Conservation (phyloP, 2,888 invertebrate species). For the Metacarcinus magister region DNA sequence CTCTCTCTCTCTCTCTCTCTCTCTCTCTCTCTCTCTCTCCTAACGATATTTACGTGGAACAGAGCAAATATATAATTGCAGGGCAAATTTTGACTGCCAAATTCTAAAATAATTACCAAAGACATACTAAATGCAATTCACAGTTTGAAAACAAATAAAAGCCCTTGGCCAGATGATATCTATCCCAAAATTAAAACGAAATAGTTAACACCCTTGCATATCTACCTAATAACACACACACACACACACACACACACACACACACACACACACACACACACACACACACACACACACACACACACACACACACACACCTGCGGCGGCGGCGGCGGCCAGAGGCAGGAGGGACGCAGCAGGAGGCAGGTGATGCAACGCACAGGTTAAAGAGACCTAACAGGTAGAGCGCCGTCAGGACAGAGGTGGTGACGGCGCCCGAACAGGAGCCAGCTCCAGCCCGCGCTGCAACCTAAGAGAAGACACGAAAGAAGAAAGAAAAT, state of each 20-base stretch:
- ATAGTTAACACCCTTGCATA: neutral
- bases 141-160: too few relatives aligned
- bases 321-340: conserved; percentile 75
- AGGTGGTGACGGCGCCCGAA: conserved; percentile 81
- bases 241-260: conserved; percentile 3
- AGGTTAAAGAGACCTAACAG: conserved; percentile 82
- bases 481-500: neutral
- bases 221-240: too few relatives aligned
- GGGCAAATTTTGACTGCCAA: too few relatives aligned
- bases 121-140: too few relatives aligned
- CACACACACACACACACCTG: conserved; percentile 52
- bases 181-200: too few relatives aligned
- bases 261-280: conserved; percentile 29
- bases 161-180: too few relatives aligned
- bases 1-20: neutral
- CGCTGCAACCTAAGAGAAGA: conserved; percentile 75
- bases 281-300: conserved; percentile 7
- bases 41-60: too few relatives aligned
- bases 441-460: conserved; percentile 80
- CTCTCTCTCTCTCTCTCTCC: too few relatives aligned
- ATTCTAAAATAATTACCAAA: too few relatives aligned
- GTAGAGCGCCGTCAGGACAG: conserved; percentile 82
- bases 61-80: too few relatives aligned
- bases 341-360: conserved; percentile 81
- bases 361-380: conserved; percentile 81